These are phyloP conservation scores for Steatornis caripensis DNA, from an alignment of 2,113 vertebrate species.

Conservation along the genomic window DNA sequence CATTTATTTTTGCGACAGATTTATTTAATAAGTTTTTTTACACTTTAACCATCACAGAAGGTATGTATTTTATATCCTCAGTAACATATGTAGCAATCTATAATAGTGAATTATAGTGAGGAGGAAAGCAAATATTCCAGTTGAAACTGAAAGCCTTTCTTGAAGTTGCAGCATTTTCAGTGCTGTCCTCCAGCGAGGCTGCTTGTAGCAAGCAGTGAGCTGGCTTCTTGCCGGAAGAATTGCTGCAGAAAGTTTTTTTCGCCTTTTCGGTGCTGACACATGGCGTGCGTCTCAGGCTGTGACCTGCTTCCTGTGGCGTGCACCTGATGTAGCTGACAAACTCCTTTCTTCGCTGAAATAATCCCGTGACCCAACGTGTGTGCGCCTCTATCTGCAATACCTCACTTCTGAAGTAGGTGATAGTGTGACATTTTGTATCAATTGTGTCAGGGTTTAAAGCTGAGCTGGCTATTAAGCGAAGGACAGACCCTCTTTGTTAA, in stretches of 20 bases:
- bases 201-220: not conserved
- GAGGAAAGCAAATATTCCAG: not conserved
- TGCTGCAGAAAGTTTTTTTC: not conserved
- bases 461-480: too few relatives aligned
- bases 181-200: not conserved
- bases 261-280: not conserved
- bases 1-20: not conserved
- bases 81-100: not conserved
- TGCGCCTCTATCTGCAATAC: not conserved
- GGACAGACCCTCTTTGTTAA: too few relatives aligned
- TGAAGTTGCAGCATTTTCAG: not conserved
- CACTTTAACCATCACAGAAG: not conserved
- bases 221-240: not conserved
- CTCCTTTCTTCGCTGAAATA: not conserved
- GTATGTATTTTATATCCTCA: not conserved
- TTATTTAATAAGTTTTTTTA: not conserved
- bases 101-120: not conserved
- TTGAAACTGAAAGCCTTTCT: not conserved
- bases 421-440: not conserved
- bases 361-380: accelerated
- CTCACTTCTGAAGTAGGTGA: not conserved
- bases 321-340: not conserved
- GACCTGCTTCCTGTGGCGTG: not conserved
- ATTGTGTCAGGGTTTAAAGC: too few relatives aligned
- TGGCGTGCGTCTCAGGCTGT: not conserved